A percentile compares a stretch with the other conserved stretches of the same genome.
Conservation (phyloP, 2,797 vertebrate genomes). For the Cynopterus sphinx region DNA sequence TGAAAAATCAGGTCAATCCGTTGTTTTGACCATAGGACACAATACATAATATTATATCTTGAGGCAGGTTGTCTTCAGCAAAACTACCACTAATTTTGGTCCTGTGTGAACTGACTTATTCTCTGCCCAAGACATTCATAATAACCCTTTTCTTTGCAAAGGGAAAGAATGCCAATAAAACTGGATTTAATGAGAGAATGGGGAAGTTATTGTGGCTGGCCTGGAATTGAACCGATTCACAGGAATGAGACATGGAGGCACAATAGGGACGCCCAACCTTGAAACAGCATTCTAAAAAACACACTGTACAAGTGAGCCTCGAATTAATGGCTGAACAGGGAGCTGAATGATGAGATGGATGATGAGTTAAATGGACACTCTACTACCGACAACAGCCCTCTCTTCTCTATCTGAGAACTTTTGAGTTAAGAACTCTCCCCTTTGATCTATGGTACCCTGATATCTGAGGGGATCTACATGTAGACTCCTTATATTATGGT, state of each 20-base stretch:
- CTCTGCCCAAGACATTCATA: background rate
- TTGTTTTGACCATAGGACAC: background rate
- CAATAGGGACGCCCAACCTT: background rate
- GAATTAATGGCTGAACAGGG: background rate
- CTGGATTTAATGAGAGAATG: background rate
- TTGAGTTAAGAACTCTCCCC: background rate
- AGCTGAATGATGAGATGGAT: background rate
- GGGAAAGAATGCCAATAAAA: constrained; percentile 22
- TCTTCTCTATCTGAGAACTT: background rate
- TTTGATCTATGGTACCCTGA: background rate
- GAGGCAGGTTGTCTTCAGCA: background rate
- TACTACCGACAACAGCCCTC: background rate
- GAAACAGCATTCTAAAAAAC: background rate
- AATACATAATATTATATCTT: background rate
- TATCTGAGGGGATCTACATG: background rate
- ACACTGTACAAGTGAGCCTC: background rate
- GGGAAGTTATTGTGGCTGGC: background rate
- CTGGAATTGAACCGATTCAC: background rate
- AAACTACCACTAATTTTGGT: background rate
- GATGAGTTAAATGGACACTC: background rate
- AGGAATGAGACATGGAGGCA: background rate
- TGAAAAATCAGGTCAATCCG: background rate
- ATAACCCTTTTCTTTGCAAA: background rate
- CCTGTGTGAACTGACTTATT: background rate
- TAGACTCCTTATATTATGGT: background rate